Conservation (phyloP, 2,113 vertebrate genomes). For the Elachura formosa region DNA sequence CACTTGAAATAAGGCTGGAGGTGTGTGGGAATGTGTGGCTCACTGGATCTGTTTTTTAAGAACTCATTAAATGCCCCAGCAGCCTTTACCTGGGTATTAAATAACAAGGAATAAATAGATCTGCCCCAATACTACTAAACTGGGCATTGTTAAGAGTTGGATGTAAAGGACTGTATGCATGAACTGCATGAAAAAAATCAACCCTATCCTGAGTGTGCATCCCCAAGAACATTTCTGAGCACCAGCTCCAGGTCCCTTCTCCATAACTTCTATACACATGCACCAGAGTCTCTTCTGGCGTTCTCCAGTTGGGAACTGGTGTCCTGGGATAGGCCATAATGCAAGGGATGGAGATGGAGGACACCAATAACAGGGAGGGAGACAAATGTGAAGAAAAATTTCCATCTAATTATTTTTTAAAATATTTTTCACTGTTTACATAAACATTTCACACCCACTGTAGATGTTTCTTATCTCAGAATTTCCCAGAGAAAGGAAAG, state of each 20-base stretch:
- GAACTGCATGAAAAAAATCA: not conserved
- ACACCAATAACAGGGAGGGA: not conserved
- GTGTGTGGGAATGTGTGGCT: constrained; percentile 15
- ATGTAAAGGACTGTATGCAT: not conserved
- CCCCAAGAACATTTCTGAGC: not conserved
- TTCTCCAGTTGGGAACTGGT: not conserved
- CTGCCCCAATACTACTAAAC: not conserved
- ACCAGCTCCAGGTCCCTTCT: not conserved
- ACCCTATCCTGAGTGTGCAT: not conserved
- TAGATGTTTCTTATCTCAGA: not conserved
- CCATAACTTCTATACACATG: rapidly evolving
- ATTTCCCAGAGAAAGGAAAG: not conserved
- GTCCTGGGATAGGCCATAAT: not conserved
- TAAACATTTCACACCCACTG: not conserved
- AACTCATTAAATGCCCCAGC: constrained; percentile 39
- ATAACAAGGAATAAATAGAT: constrained; percentile 12
- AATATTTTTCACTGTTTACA: not conserved
- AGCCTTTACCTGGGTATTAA: not conserved
- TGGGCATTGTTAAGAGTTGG: not conserved
- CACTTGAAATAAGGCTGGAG: constrained; percentile 25
- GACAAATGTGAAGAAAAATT: not conserved
- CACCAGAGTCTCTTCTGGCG: not conserved
- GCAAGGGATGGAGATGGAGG: not conserved
- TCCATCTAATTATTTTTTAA: not conserved
- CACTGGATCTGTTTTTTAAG: not conserved